Percentiles rank a stretch among this genome's conserved stretches.
phyloP scores from a whole-genome alignment of 2,113 vertebrate genomes.

The Pachycephala philippinensis region DNA sequence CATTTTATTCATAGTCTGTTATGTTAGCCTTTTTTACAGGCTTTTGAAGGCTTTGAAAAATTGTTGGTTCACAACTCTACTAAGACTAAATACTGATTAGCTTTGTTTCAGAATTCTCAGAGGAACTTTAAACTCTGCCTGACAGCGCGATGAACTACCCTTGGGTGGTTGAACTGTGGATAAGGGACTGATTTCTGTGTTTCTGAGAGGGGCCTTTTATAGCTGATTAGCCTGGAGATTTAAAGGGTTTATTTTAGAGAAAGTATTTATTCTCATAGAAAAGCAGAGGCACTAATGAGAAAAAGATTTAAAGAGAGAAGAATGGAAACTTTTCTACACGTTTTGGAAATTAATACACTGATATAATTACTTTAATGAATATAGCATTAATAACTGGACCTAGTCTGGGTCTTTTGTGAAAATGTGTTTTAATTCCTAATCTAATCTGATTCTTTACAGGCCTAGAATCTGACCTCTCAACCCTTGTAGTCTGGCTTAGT shows the following conservation, averaged over 20 bases:
- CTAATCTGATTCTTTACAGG: conserved; percentile 75
- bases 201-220: background rate
- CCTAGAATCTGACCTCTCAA: conserved; percentile 92
- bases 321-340: background rate
- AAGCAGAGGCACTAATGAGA: background rate
- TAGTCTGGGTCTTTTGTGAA: background rate
- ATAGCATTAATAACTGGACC: background rate
- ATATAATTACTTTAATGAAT: background rate
- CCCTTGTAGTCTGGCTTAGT: conserved; percentile 93
- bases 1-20: background rate
- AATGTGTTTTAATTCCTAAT: conserved; percentile 41
- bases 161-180: background rate
- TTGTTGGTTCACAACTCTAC: background rate
- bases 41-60: background rate
- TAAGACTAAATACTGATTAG: background rate
- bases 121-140: background rate
- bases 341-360: background rate
- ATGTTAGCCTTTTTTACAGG: background rate
- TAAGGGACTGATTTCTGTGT: background rate
- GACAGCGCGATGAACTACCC: background rate
- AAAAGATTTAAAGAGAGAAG: background rate
- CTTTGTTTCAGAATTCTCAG: background rate
- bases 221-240: background rate
- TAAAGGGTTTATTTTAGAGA: background rate
- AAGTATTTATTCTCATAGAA: background rate